Evolutionary conservation across 2,113 vertebrate species (phyloP), one percentile per base, ranked within the genome.

Genomic region (Vulpes ferrilata): DNA sequence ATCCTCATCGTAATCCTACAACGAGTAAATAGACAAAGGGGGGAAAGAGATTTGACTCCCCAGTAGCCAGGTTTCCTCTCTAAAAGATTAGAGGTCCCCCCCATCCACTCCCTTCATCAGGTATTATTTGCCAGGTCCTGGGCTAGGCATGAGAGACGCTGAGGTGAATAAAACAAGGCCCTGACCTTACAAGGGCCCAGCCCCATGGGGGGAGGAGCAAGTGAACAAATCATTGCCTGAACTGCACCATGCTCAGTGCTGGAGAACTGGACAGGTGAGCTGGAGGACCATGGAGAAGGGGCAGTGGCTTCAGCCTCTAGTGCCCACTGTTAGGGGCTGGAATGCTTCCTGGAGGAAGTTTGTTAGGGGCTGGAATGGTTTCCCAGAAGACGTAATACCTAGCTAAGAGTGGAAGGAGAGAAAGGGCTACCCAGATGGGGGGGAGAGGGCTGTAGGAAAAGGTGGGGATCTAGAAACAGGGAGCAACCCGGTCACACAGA

Each of bases 201-300:
- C 2, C 25, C 4, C 15, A 64, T 4, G 15, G 32, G 11, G 17
- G 84, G 10, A 17, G 30, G 27, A 4, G 35, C 53, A 62, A 35
- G 35, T 1, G 30, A 79, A 16, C 57, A 51, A 11, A 11, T 7
- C 43, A 43, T 43, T 4, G n/a, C 4, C 74, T n/a, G 5, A 53
- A n/a, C 35, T 2, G 2, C 5, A 22, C 48, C 1, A 48, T 38
- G n/a, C 5, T 6, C 51, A 67, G 35, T 4, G 65, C 55, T 0
- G 19, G 38, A 11, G 67, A 51, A 30, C 25, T 2, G 12, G 65
- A 38, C 3, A 2, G 84, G 92, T 16, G 32, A 4, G 48, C 59
- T 5, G 9, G 5, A 16, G 93, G 87, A 25, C 55, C 20, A 16
- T 0, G 3, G 74, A 69, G 81, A 27, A 48, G 64, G 35, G 12